A percentile compares a stretch with the other conserved stretches of the same genome.
Evolutionary conservation across 2,888 invertebrate species (phyloP).

Genomic region (Drosophila phalerata): DNA sequence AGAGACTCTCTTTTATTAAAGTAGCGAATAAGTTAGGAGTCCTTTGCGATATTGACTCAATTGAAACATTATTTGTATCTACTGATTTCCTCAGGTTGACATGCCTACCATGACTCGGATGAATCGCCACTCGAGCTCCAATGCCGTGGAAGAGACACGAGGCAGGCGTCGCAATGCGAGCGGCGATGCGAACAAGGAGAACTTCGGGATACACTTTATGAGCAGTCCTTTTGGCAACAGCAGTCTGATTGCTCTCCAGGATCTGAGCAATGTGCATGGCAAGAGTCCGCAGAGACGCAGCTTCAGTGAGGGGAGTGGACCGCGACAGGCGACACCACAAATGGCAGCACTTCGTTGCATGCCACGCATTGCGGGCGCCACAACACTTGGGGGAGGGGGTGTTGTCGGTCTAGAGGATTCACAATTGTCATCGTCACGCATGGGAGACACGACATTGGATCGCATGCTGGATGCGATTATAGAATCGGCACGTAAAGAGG

Average conservation of each 20-base stretch:
- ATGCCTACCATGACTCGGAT: constrained; percentile 84
- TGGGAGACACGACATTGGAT: constrained; percentile 85
- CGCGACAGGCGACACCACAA: constrained; percentile 62
- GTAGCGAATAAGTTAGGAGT: background rate
- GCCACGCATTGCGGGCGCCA: constrained; percentile 42
- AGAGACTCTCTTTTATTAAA: background rate
- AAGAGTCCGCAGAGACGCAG: constrained; percentile 80
- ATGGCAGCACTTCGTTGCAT: constrained; percentile 60
- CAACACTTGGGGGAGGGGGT: background rate
- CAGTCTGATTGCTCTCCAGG: constrained; percentile 82
- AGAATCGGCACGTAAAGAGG: constrained; percentile 84
- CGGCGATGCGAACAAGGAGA: constrained; percentile 84
- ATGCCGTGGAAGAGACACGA: constrained; percentile 63
- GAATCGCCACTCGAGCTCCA: constrained; percentile 83
- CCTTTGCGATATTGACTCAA: background rate
- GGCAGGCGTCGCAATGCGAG: constrained; percentile 63
- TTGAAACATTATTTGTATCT: background rate
- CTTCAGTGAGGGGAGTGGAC: constrained; percentile 71
- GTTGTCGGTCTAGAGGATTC: constrained; percentile 51
- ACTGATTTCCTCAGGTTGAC: constrained; percentile 32
- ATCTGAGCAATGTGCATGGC: constrained; percentile 82
- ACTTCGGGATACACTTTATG: constrained; percentile 82
- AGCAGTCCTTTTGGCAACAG: constrained; percentile 82
- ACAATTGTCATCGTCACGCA: constrained; percentile 82
- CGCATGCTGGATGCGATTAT: constrained; percentile 85